phyloP scores from a whole-genome alignment of 2,113 vertebrate species.

The Chelonoidis abingdonii region DNA sequence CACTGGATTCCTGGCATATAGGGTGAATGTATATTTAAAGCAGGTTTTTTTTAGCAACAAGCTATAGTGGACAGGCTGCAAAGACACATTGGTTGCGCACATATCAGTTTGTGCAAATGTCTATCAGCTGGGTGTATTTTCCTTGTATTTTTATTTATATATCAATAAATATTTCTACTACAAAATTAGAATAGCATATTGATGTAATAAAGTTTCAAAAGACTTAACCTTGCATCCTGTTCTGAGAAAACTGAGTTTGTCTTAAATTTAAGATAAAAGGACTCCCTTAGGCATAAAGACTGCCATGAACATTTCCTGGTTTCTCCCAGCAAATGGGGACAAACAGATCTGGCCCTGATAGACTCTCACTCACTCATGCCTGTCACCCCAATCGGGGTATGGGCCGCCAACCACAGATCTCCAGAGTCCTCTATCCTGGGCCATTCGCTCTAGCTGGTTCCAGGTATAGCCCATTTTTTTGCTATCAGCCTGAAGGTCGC shows the following conservation, averaged over 20 bases:
- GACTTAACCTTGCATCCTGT: neutral
- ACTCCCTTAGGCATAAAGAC: constrained; percentile 2
- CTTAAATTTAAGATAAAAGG: neutral
- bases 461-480: too few species aligned
- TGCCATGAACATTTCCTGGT: constrained; percentile 41
- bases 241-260: neutral
- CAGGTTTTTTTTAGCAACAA: neutral
- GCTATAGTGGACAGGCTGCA: neutral
- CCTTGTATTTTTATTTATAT: neutral
- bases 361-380: neutral
- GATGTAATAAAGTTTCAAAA: neutral
- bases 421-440: too few species aligned
- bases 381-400: too few species aligned
- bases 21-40: fast-evolving
- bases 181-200: neutral
- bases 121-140: neutral
- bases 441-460: too few species aligned
- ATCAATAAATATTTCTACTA: neutral
- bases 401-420: too few species aligned
- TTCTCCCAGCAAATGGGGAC: neutral
- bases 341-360: neutral
- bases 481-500: too few species aligned
- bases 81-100: neutral
- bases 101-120: neutral
- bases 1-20: fast-evolving